A percentile compares a stretch with the other conserved stretches of the same genome.
Conservation (phyloP, 2,888 invertebrate genomes). For the Drosophila stalkeri region DNA sequence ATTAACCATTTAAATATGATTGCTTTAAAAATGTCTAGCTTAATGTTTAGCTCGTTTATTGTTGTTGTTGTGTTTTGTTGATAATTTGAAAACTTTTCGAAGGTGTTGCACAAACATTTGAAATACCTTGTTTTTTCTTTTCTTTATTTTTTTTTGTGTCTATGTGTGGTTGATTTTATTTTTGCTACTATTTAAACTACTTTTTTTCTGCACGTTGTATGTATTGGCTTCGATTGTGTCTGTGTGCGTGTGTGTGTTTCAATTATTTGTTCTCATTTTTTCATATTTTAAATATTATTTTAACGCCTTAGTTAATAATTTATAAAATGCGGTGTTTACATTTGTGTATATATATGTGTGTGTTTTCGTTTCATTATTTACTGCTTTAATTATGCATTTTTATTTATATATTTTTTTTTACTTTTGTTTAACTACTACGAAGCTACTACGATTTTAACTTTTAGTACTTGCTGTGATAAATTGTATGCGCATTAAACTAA, state of each 20-base stretch:
- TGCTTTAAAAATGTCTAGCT: constrained; percentile 45
- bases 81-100: constrained; percentile 51
- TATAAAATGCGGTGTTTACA: constrained; percentile 60
- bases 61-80: constrained; percentile 29
- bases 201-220: constrained; percentile 41
- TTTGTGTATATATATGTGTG: constrained; percentile 3
- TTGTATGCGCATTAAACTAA: constrained; percentile 74
- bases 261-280: background rate
- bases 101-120: constrained; percentile 77
- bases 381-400: constrained; percentile 32
- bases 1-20: constrained; percentile 47
- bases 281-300: constrained; percentile 39
- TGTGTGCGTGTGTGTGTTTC: constrained; percentile 18
- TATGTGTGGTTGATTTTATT: constrained; percentile 25
- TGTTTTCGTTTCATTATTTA: constrained; percentile 37
- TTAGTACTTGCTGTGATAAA: constrained; percentile 65
- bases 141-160: constrained; percentile 14
- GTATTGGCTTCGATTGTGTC: constrained; percentile 9
- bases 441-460: constrained; percentile 72
- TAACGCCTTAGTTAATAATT: constrained; percentile 53
- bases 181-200: constrained; percentile 56
- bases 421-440: constrained; percentile 62
- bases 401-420: constrained; percentile 29
- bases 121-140: constrained; percentile 44
- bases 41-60: constrained; percentile 44